phyloP scores from a whole-genome alignment of 1,140 invertebrate species.

The Drosophila rufa region DNA sequence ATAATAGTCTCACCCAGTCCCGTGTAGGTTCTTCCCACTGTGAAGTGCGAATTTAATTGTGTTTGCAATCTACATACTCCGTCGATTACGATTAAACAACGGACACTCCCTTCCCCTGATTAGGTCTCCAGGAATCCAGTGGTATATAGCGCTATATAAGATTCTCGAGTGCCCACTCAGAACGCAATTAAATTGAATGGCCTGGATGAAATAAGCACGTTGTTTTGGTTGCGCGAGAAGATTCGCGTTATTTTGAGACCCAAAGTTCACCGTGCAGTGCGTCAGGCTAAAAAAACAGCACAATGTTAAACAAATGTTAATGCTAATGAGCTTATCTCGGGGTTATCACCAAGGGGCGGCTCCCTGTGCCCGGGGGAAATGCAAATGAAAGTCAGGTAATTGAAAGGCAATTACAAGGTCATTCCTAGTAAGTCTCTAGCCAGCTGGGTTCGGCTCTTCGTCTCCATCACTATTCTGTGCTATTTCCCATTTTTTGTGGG shows the following conservation, averaged over 20 bases:
- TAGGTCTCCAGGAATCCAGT: slow-evolving; percentile 2
- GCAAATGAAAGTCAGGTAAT: slow-evolving; percentile 72
- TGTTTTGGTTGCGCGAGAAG: slow-evolving; percentile 40
- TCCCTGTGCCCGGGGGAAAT: slow-evolving; percentile 44
- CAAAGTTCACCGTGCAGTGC: slow-evolving; percentile 52
- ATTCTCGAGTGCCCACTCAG: slow-evolving; percentile 35
- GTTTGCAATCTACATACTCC: slow-evolving; percentile 22
- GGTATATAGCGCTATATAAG: slow-evolving; percentile 4
- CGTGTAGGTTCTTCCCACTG: neutral
- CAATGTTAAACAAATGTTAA: slow-evolving; percentile 57
- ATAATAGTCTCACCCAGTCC: slow-evolving; percentile 4
- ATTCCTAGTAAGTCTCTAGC: slow-evolving; percentile 22
- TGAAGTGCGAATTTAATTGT: slow-evolving; percentile 23
- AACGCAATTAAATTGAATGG: slow-evolving; percentile 50
- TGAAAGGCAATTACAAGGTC: slow-evolving; percentile 71
- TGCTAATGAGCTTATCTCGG: slow-evolving; percentile 64
- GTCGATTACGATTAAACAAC: slow-evolving; percentile 12
- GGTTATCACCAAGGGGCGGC: slow-evolving; percentile 57
- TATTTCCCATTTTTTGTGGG: slow-evolving; percentile 22
- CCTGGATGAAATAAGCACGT: slow-evolving; percentile 37
- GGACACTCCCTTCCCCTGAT: slow-evolving; percentile 38
- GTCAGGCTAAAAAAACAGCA: slow-evolving; percentile 31
- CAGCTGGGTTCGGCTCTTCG: neutral
- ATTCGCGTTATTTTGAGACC: slow-evolving; percentile 12
- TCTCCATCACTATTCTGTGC: slow-evolving; percentile 7